phyloP scores from a whole-genome alignment of 2,797 vertebrate genomes.

The Coracias cyanogaster region DNA sequence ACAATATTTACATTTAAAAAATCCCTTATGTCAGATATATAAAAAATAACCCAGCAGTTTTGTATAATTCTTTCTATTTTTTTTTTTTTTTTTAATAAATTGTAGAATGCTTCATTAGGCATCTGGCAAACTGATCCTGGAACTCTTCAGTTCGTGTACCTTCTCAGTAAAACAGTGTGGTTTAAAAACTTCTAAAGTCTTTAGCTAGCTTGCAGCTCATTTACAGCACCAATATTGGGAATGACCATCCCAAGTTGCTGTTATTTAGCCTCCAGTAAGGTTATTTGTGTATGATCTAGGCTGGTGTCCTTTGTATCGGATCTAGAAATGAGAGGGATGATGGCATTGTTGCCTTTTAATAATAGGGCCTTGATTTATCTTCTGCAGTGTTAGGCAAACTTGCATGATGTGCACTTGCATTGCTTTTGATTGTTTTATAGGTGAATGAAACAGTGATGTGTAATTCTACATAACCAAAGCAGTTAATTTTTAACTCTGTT shows the following conservation, averaged over 20 bases:
- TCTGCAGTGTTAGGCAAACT: background rate
- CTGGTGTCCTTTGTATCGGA: background rate
- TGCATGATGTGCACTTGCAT: background rate
- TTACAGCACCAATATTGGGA: background rate
- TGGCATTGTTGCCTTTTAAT: background rate
- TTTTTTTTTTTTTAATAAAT: too few species aligned
- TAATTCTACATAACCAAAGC: background rate
- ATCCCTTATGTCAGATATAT: background rate
- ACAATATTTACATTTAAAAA: conserved; percentile 25
- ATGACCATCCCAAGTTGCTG: rapidly evolving
- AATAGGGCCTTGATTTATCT: background rate
- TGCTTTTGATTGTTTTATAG: background rate
- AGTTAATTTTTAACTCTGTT: background rate
- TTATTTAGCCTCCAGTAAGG: background rate
- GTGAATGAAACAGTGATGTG: background rate
- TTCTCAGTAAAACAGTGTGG: background rate
- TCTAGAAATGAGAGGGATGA: background rate
- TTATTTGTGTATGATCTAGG: background rate
- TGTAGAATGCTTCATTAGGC: background rate
- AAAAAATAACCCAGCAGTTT: background rate
- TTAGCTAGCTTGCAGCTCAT: background rate
- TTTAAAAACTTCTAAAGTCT: background rate
- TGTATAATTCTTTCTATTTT: background rate
- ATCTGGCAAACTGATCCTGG: background rate
- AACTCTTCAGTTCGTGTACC: background rate